A percentile compares a stretch with the other conserved stretches of the same genome.
These are phyloP conservation scores for Hystrix brachyura DNA, from an alignment of 2,113 vertebrate genomes.

Conservation along the genomic window DNA sequence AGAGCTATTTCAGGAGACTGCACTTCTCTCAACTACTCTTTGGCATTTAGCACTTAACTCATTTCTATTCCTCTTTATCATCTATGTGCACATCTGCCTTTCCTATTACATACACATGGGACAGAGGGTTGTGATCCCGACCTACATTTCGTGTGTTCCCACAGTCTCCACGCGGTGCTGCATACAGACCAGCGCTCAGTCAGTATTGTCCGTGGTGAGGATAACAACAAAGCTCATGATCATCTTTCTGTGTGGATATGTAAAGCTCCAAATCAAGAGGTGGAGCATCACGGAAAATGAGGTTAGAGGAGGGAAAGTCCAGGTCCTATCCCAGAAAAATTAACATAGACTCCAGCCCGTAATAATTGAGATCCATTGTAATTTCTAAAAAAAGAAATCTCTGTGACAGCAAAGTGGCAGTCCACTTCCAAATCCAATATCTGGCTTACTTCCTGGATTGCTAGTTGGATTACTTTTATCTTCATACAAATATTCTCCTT, in stretches of 20 bases:
- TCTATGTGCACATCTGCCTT: background rate
- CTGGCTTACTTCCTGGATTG: background rate
- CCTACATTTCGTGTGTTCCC: background rate
- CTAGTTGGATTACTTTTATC: background rate
- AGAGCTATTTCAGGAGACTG: background rate
- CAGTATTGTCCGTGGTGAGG: background rate
- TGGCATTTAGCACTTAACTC: background rate
- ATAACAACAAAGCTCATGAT: background rate
- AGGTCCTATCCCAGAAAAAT: background rate
- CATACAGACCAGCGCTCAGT: background rate
- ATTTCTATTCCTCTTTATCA: background rate
- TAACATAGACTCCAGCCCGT: background rate
- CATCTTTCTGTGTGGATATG: background rate
- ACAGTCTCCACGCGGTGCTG: background rate
- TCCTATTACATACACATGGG: background rate
- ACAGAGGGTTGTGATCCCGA: background rate
- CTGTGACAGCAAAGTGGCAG: background rate
- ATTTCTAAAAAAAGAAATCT: background rate
- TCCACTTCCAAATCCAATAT: constrained; percentile 2
- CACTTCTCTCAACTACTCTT: background rate
- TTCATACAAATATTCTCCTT: background rate
- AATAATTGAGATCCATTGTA: background rate
- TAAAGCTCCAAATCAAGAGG: background rate
- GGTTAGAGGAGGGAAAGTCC: background rate
- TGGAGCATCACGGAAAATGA: background rate